Conservation (phyloP, 2,888 invertebrate genomes). For the Eristalis tenax region DNA sequence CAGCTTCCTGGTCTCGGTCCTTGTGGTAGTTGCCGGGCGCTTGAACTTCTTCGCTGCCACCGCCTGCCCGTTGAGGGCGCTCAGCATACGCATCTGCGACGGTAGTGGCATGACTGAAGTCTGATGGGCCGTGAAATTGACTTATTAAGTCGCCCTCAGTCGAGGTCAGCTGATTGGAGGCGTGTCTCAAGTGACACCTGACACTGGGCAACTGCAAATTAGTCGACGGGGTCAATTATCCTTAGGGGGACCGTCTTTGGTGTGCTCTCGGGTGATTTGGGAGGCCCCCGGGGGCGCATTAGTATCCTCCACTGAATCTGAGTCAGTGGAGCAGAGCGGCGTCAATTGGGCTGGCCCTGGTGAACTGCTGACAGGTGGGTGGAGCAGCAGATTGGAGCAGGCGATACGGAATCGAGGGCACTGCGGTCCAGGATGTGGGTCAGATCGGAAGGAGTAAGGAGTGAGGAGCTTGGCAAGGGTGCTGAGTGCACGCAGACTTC, state of each 20-base stretch:
- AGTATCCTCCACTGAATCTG: too few species aligned
- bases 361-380: not conserved
- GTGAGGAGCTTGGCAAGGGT: too few species aligned
- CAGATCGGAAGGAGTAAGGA: too few species aligned
- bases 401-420: not conserved
- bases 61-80: slow-evolving; percentile 45
- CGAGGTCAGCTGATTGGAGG: not conserved
- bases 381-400: not conserved
- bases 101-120: slow-evolving; percentile 52
- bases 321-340: not conserved
- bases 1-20: slow-evolving; percentile 64
- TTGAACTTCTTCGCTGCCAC: not conserved
- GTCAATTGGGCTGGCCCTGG: not conserved
- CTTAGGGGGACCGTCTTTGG: not conserved
- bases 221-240: slow-evolving; percentile 8
- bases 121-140: slow-evolving; percentile 14
- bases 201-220: slow-evolving; percentile 17
- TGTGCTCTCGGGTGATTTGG: not conserved
- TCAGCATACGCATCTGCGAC: slow-evolving; percentile 45
- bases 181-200: not conserved
- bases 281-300: not conserved
- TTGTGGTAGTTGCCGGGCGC: not conserved
- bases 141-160: not conserved
- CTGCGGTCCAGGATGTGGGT: not conserved
- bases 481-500: too few species aligned